Evolutionary conservation across 2,888 invertebrate species (phyloP), one percentile per base, ranked within the genome.

Genomic region (Brachycybe producta): DNA sequence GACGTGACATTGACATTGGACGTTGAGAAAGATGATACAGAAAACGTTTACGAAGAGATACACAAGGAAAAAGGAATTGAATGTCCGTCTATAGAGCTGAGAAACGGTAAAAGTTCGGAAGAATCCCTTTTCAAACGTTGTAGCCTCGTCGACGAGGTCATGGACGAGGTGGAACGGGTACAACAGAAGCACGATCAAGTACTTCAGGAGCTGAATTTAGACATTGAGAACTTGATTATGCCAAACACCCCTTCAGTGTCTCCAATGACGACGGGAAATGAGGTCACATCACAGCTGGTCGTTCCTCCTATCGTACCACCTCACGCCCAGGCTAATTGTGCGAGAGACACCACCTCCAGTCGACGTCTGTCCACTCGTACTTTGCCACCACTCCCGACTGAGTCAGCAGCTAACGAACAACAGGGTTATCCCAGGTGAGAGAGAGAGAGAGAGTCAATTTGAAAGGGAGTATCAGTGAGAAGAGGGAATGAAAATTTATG

Each of bases 141-240:
- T 27, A 43, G 42, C n/a, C 32, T 49, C 28, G 49, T 44, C 15
- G 49, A 45, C 11, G 52, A 52, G 19, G 52, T 86, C 32, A 84
- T 83, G 62, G 85, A 85, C 65, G 86, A 87, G 68, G 80, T 85
- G 49, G 77, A 84, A 46, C 74, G 82, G 57, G 86, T 88, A 44
- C 85, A 86, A 66, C 81, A 79, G 56, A 76, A 82, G 51, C 87
- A 88, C 68, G 79, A 80, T 60, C 74, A 83, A 63, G 83, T 86
- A 58, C 74, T 88, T 56, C 86, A 84, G 39, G 85, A 88, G 67
- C 71, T 88, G 53, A 87, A 87, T 72, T 75, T 88, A 54, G 83
- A 86, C 59, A 83, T 84, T 39, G 87, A 88, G 70, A 86, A 84
- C 40, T 86, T 88, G 85, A 69, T 88, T 57, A 88, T 87, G 87